These are phyloP conservation scores for Myripristis murdjan DNA, from an alignment of 2,797 vertebrate species.

Conservation along the genomic window DNA sequence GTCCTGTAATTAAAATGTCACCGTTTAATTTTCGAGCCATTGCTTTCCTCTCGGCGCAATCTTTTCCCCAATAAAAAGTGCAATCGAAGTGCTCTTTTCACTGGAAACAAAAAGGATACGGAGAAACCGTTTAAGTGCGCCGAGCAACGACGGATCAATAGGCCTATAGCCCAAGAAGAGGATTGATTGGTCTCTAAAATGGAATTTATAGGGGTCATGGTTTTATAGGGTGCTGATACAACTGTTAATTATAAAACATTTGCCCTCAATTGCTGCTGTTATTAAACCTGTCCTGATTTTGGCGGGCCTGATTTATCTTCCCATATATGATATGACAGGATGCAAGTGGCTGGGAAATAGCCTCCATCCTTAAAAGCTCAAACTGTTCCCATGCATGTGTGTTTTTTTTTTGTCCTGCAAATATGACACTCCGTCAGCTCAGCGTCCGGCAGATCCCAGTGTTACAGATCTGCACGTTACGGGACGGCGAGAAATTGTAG, in stretches of 20 bases:
- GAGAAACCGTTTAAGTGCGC: constrained; percentile 83
- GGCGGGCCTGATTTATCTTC: constrained; percentile 88
- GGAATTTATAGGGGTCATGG: constrained; percentile 95
- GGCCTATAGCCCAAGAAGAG: constrained; percentile 84
- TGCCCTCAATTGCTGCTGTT: constrained; percentile 91
- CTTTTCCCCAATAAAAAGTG: constrained; percentile 91
- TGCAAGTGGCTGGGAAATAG: constrained; percentile 17
- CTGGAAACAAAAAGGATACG: constrained; percentile 80
- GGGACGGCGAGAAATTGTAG: too few relatives aligned
- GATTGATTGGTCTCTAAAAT: constrained; percentile 95
- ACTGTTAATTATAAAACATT: constrained; percentile 95
- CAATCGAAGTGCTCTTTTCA: constrained; percentile 92
- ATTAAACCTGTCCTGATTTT: constrained; percentile 93
- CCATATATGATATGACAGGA: constrained; percentile 51
- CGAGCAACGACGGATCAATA: constrained; percentile 88
- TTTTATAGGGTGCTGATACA: constrained; percentile 95
- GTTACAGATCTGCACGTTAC: too few relatives aligned
- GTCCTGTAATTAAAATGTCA: constrained; percentile 99
- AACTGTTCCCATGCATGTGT: neutral
- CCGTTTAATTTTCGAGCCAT: constrained; percentile 92
- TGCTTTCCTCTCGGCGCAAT: constrained; percentile 89
- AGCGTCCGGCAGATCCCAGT: too few relatives aligned
- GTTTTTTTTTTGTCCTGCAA: neutral
- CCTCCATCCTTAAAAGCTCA: neutral
- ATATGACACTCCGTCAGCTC: neutral